Evolutionary conservation across 2,797 vertebrate species (phyloP).

Genomic region (Salarias fasciatus): DNA sequence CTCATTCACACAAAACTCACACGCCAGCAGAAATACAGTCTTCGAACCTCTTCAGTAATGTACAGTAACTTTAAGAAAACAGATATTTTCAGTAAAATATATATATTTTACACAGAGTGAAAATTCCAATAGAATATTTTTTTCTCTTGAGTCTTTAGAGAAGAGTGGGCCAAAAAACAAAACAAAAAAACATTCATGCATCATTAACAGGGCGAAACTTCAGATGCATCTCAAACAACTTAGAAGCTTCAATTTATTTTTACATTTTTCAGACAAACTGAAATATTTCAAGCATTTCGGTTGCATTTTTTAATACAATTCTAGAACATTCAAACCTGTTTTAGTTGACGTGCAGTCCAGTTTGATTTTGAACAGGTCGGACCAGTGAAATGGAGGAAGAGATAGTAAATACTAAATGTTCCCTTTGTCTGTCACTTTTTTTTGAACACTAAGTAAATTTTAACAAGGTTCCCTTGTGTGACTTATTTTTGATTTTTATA

Average conservation of each 20-base stretch:
- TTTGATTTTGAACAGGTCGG: too few species aligned
- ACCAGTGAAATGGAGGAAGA: too few species aligned
- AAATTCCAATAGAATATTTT: conserved; percentile 46
- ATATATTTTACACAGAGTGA: conserved; percentile 40
- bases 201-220: conserved; percentile 14
- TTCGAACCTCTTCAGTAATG: conserved; percentile 45
- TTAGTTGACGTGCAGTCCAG: not conserved
- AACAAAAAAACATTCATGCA: conserved; percentile 23
- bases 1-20: conserved; percentile 32
- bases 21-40: conserved; percentile 44
- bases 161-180: conserved; percentile 40
- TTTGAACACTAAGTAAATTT: too few species aligned
- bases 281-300: too few species aligned
- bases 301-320: too few species aligned
- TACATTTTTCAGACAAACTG: too few species aligned
- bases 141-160: conserved; percentile 52
- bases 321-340: too few species aligned
- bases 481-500: too few species aligned
- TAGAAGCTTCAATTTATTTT: too few species aligned
- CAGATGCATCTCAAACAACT: conserved; percentile 27
- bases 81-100: conserved; percentile 49
- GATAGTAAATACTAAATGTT: too few species aligned
- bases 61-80: conserved; percentile 46
- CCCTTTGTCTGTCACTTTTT: too few species aligned
- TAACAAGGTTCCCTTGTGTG: too few species aligned